Percentiles rank a stretch among this genome's conserved stretches.
phyloP scores from a whole-genome alignment of 2,113 vertebrate genomes.

The Hymenochirus boettgeri region DNA sequence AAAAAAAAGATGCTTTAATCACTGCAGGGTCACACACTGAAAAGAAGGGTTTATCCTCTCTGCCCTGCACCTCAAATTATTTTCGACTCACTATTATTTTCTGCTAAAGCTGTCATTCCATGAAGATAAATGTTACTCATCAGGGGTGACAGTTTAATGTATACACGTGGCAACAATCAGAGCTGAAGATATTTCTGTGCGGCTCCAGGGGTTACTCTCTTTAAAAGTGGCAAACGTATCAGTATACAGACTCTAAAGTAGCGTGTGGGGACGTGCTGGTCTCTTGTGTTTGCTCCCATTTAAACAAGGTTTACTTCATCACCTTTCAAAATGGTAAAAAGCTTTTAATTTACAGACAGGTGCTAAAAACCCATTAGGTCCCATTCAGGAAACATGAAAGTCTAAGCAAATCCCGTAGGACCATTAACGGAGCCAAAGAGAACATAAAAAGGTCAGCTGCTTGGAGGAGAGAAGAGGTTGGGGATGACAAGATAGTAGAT shows the following conservation, averaged over 20 bases:
- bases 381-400: constrained; percentile 40
- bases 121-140: no score
- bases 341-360: constrained; percentile 41
- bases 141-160: not conserved
- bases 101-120: no score
- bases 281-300: constrained; percentile 24
- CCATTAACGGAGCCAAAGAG: constrained; percentile 27
- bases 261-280: constrained; percentile 26
- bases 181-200: not conserved
- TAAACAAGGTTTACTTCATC: constrained; percentile 32
- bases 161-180: not conserved
- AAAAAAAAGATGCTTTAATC: no score
- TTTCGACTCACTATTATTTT: no score
- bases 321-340: constrained; percentile 35
- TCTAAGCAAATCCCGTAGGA: constrained; percentile 19
- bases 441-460: constrained; percentile 36
- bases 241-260: constrained; percentile 32
- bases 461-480: not conserved
- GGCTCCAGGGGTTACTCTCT: constrained; percentile 18
- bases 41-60: no score
- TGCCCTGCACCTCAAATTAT: no score
- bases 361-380: constrained; percentile 43
- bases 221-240: constrained; percentile 30
- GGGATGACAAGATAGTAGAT: constrained; percentile 11
- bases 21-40: no score